Percentiles rank a stretch among this genome's conserved stretches.
Evolutionary conservation across 2,888 invertebrate species (phyloP).

Genomic region (Patella caerulea): DNA sequence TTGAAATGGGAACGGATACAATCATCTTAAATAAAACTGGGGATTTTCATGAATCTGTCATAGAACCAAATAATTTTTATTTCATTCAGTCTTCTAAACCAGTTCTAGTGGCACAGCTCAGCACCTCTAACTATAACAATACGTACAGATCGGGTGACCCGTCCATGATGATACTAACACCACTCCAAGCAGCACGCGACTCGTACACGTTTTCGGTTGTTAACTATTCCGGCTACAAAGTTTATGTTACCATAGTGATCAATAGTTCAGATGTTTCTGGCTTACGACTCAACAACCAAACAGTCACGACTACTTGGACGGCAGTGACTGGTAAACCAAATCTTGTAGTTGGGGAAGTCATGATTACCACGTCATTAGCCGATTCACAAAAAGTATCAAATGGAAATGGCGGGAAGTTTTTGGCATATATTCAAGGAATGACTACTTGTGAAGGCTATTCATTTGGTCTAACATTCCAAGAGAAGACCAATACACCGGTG

Average conservation of each 20-base stretch:
- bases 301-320: not conserved
- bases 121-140: not conserved
- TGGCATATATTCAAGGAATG: not conserved
- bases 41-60: slow-evolving; percentile 14
- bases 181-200: slow-evolving; percentile 12
- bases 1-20: not conserved
- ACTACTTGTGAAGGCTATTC: not conserved
- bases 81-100: slow-evolving; percentile 17
- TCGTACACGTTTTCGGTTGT: slow-evolving; percentile 7
- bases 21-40: slow-evolving; percentile 21
- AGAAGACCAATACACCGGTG: not conserved
- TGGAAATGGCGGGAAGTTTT: not conserved
- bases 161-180: slow-evolving; percentile 10
- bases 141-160: slow-evolving; percentile 8
- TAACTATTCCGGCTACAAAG: not conserved
- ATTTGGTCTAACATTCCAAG: not conserved
- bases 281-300: not conserved
- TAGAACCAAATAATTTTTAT: not conserved
- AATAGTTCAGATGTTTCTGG: not conserved
- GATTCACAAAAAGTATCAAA: not conserved
- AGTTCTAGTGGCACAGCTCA: slow-evolving; percentile 15
- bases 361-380: not conserved
- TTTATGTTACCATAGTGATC: not conserved
- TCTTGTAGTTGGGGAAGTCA: not conserved
- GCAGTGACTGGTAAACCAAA: not conserved